Evolutionary conservation across 2,797 vertebrate genomes (phyloP).

Genomic region (Merluccius polli): DNA sequence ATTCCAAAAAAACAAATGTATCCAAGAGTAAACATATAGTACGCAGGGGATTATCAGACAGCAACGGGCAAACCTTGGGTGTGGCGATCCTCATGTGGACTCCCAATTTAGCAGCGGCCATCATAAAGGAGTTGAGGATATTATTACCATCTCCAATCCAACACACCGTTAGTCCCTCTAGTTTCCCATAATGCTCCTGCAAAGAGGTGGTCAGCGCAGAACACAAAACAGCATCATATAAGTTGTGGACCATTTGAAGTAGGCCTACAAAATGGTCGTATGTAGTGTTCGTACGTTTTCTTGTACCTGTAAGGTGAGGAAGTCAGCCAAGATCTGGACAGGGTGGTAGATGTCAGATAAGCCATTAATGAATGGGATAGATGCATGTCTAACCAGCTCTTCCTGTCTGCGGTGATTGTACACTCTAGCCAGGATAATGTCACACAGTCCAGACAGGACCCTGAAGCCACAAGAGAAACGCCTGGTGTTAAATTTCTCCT

Average conservation of each 20-base stretch:
- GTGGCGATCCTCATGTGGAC: constrained; percentile 84
- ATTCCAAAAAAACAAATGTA: neutral
- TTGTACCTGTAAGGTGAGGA: constrained; percentile 94
- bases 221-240: too few relatives aligned
- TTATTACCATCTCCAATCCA: constrained; percentile 97
- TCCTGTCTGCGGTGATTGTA: constrained; percentile 84
- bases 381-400: constrained; percentile 78
- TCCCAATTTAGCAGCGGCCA: constrained; percentile 85
- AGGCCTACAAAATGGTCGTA: too few relatives aligned
- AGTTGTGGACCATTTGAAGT: too few relatives aligned
- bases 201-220: too few relatives aligned
- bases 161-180: constrained; percentile 81
- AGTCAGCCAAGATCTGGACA: constrained; percentile 93
- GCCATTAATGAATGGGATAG: constrained; percentile 87
- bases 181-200: constrained; percentile 87
- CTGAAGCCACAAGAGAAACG: too few relatives aligned
- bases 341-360: constrained; percentile 88
- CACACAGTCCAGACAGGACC: too few relatives aligned
- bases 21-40: too few relatives aligned
- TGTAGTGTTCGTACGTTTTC: too few relatives aligned
- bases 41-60: too few relatives aligned
- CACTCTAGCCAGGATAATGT: constrained; percentile 77
- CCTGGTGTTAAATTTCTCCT: too few relatives aligned
- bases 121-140: constrained; percentile 89
- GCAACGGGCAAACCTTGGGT: constrained; percentile 81